Percentiles rank a stretch among this genome's conserved stretches.
These are phyloP conservation scores for Hydraecia micacea DNA, from an alignment of 2,888 invertebrate genomes.

Conservation along the genomic window DNA sequence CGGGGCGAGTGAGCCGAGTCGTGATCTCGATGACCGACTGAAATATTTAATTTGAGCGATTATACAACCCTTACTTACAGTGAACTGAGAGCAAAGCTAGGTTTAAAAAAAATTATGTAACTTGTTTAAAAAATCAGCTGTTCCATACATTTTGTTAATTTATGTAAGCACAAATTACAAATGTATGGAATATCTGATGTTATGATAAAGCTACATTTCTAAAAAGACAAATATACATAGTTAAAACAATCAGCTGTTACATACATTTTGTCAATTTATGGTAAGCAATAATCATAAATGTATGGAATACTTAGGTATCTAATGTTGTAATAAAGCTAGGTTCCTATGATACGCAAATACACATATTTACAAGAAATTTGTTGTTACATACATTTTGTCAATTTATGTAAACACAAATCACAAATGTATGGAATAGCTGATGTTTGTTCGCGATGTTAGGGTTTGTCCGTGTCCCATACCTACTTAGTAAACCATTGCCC, in stretches of 20 bases:
- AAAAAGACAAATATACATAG: neutral
- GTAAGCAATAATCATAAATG: too few species aligned
- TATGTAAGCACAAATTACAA: neutral
- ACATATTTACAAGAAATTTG: neutral
- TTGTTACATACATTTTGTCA: neutral
- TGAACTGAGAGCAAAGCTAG: neutral
- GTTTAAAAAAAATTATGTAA: neutral
- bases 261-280: too few species aligned
- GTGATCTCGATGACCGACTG: slow-evolving; percentile 49
- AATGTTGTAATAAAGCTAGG: neutral
- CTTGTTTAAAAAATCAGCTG: neutral
- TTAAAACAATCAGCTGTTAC: too few species aligned
- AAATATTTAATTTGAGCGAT: slow-evolving; percentile 50
- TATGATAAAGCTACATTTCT: neutral
- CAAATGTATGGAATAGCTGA: neutral
- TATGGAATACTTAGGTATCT: too few species aligned
- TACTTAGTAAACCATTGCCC: neutral
- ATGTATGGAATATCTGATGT: neutral
- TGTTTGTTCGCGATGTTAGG: too few species aligned
- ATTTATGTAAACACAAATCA: neutral
- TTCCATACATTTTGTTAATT: neutral
- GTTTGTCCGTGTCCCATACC: neutral
- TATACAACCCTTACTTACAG: neutral
- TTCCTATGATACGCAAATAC: neutral
- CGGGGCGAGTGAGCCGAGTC: slow-evolving; percentile 40